Evolutionary conservation across 92 coral and sea anemone genomes (phyloP).

Genomic region (Scolanthus callimorphus): DNA sequence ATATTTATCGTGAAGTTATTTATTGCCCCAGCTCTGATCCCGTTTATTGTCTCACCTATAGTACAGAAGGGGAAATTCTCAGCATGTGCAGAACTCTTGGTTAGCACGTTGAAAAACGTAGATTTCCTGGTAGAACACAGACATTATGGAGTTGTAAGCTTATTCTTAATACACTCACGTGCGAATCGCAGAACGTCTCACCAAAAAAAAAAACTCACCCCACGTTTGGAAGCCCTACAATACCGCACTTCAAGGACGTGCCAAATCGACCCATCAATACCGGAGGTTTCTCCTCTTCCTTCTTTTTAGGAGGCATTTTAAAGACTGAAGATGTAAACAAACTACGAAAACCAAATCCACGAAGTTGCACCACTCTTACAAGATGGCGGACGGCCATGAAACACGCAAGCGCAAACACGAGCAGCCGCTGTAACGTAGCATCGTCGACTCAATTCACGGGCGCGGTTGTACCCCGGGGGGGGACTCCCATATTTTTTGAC

Average conservation of each 20-base stretch:
- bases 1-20: too few relatives aligned
- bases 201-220: too few relatives aligned
- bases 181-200: slow-evolving; percentile 2
- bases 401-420: slow-evolving; percentile 42
- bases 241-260: slow-evolving; percentile 92
- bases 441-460: too few relatives aligned
- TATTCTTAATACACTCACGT: slow-evolving; percentile 13
- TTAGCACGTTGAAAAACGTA: slow-evolving; percentile 93
- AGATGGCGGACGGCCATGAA: slow-evolving; percentile 64
- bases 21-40: too few relatives aligned
- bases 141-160: background rate
- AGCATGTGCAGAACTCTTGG: slow-evolving; percentile 89
- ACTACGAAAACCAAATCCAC: slow-evolving; percentile 23
- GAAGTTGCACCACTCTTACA: slow-evolving; percentile 18
- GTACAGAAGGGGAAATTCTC: slow-evolving; percentile 99
- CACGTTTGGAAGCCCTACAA: slow-evolving; percentile 95
- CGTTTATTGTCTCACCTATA: slow-evolving; percentile 93
- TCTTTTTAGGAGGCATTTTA: slow-evolving; percentile 98
- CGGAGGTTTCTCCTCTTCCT: slow-evolving; percentile 79
- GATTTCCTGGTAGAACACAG: slow-evolving; percentile 67
- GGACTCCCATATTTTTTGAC: too few relatives aligned
- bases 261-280: slow-evolving; percentile 97
- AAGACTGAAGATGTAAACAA: slow-evolving; percentile 37
- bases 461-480: too few relatives aligned
- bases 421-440: too few relatives aligned